phyloP scores from a whole-genome alignment of 2,113 vertebrate genomes.

The Brienomyrus brachyistius region DNA sequence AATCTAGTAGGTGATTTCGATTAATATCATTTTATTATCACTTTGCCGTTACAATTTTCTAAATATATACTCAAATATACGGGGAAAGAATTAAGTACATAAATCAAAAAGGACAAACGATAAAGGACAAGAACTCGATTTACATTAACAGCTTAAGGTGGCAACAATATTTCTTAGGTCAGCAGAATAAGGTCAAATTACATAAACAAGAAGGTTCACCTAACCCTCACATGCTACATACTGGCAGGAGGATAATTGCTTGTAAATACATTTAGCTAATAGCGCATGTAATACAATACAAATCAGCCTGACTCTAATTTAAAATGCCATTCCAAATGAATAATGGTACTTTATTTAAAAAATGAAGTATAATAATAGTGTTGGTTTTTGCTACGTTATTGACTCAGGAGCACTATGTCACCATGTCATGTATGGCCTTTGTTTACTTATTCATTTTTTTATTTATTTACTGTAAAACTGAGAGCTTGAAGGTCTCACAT shows the following conservation, averaged over 20 bases:
- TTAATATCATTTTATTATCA: background rate
- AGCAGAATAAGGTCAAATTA: background rate
- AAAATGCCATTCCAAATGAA: constrained; percentile 1
- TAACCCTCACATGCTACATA: background rate
- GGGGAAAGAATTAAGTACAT: constrained; percentile 15
- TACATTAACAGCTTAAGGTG: background rate
- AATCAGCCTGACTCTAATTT: background rate
- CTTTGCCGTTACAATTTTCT: background rate
- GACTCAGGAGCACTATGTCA: background rate
- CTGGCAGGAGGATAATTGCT: background rate
- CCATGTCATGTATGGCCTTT: background rate
- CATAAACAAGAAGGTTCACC: background rate
- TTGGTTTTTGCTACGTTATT: background rate
- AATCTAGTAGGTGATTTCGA: background rate
- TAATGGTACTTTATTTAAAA: background rate
- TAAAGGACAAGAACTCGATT: constrained; percentile 9
- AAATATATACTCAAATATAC: background rate
- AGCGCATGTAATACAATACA: background rate
- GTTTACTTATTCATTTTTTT: background rate
- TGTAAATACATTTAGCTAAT: background rate
- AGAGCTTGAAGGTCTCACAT: background rate
- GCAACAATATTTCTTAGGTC: background rate
- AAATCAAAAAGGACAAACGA: constrained; percentile 15
- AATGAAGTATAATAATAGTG: background rate
- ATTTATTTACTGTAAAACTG: background rate